Evolutionary conservation across 2,797 vertebrate genomes (phyloP).

Genomic region (Parambassis ranga): DNA sequence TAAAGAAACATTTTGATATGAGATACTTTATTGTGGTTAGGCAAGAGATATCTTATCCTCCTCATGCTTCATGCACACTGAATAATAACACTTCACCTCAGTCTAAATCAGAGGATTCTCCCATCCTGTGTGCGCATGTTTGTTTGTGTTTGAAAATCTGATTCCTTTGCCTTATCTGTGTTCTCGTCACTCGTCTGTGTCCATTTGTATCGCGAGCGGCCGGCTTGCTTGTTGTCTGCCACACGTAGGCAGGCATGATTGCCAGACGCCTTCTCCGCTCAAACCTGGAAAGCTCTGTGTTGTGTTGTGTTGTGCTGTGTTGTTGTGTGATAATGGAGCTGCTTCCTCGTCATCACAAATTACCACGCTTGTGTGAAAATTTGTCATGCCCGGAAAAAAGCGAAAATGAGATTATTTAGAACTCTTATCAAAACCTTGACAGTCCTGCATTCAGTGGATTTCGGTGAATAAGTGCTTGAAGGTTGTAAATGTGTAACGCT

Average conservation of each 20-base stretch:
- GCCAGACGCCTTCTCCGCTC: conserved; percentile 1
- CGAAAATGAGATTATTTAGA: conserved; percentile 39
- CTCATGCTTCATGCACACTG: conserved; percentile 18
- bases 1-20: conserved; percentile 6
- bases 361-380: conserved; percentile 13
- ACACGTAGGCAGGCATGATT: conserved; percentile 1
- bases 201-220: background rate
- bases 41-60: background rate
- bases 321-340: conserved; percentile 38
- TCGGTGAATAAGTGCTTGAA: conserved; percentile 22
- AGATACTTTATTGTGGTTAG: background rate
- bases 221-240: background rate
- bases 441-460: conserved; percentile 13
- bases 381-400: conserved; percentile 28
- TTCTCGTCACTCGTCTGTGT: background rate
- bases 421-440: conserved; percentile 30
- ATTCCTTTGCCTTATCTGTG: conserved; percentile 15
- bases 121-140: background rate
- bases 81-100: conserved; percentile 21
- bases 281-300: background rate
- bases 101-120: conserved; percentile 21
- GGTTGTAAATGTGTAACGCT: conserved; percentile 3
- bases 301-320: conserved; percentile 20
- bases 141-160: conserved; percentile 9
- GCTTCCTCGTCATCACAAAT: conserved; percentile 7